Conservation (phyloP, 2,888 invertebrate species). For the Sesia bembeciformis region DNA sequence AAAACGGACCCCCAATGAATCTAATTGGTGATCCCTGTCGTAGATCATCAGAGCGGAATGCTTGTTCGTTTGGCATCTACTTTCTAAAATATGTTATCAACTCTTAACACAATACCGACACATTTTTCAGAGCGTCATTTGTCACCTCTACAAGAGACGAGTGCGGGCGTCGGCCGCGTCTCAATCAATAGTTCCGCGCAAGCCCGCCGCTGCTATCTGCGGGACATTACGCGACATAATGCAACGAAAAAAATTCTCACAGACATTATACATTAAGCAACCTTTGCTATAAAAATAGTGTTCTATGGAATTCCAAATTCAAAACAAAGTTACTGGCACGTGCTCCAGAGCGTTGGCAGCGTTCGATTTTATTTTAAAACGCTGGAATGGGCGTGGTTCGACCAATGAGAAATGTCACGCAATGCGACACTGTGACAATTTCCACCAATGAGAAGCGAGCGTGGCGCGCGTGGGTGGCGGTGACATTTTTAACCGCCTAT, state of each 20-base stretch:
- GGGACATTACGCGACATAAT: background rate
- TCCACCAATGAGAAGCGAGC: conserved; percentile 43
- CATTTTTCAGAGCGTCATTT: conserved; percentile 18
- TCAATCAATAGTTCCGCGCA: conserved; percentile 60
- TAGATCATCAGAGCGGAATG: no score
- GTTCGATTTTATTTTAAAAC: background rate
- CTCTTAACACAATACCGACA: background rate
- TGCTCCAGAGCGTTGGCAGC: conserved; percentile 1
- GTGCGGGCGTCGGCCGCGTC: conserved; percentile 33
- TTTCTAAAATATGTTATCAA: no score
- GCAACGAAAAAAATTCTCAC: conserved; percentile 1
- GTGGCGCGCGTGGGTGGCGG: conserved; percentile 34
- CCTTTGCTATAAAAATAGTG: background rate
- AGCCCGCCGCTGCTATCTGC: conserved; percentile 20
- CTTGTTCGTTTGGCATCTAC: no score
- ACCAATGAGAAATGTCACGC: conserved; percentile 61
- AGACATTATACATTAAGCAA: conserved; percentile 2
- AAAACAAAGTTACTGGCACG: background rate
- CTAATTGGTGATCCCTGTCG: no score
- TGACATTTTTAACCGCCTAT: conserved; percentile 39
- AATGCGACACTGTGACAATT: conserved; percentile 65
- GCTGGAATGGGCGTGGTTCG: conserved; percentile 42
- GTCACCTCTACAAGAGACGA: conserved; percentile 33
- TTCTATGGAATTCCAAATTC: background rate
- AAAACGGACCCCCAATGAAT: no score